These are phyloP conservation scores for Cyanistes caeruleus DNA, from an alignment of 2,113 vertebrate genomes.

Conservation along the genomic window DNA sequence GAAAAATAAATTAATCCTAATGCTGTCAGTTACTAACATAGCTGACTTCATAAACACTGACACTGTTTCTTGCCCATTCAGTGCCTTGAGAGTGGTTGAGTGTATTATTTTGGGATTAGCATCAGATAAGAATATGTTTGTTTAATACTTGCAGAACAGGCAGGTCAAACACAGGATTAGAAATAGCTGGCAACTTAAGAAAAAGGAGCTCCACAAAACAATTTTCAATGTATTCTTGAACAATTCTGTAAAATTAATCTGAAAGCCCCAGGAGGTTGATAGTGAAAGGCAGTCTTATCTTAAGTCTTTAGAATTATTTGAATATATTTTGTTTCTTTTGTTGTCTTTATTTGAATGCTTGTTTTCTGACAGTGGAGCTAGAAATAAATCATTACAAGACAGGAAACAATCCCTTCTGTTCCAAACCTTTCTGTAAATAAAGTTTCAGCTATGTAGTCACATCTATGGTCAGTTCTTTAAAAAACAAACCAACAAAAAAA, in stretches of 20 bases:
- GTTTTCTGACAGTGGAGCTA: background rate
- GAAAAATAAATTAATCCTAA: background rate
- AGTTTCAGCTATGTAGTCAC: background rate
- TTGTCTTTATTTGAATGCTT: background rate
- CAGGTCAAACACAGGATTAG: background rate
- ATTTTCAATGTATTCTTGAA: background rate
- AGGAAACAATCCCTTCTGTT: background rate
- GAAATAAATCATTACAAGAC: background rate
- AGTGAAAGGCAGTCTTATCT: background rate
- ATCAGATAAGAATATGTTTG: background rate
- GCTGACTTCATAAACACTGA: background rate
- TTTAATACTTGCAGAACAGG: background rate
- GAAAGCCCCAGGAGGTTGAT: background rate
- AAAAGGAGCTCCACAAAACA: background rate
- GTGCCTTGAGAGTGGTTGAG: background rate
- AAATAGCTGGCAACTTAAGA: background rate
- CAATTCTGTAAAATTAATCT: background rate
- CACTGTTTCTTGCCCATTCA: background rate
- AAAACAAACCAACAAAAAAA: background rate
- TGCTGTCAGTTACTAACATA: background rate
- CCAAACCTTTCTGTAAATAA: background rate
- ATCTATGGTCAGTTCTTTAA: background rate
- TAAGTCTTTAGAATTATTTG: background rate
- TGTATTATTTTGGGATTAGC: background rate
- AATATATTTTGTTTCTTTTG: background rate